Base-by-base conservation (phyloP, 2,888 invertebrate genomes). In the Rhagonycha fulva region DNA sequence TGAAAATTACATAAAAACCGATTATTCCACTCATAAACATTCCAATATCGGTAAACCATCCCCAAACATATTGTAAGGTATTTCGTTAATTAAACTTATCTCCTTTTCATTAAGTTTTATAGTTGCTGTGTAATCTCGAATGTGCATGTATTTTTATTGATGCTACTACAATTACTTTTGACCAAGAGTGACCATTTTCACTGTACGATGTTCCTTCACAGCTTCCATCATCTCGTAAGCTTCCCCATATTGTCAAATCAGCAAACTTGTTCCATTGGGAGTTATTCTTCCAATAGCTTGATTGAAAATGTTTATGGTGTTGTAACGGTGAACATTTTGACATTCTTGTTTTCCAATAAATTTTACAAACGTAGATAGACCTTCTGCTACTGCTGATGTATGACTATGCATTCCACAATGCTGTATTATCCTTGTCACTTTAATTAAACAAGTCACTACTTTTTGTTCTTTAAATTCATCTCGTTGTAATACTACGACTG, bases 121-220 rank as follows among this genome's bases (percentile, higher is more conserved):
- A 12, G 4, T 61, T 4, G 74, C 71, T 0, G 3, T 30, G 68
- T 76, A 71, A 3, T 76, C 71, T 12, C 14, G 10, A 14, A 61
- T 14, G 4, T 28, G n/a, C n/a, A n/a, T n/a, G 12, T 10, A 74
- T 68, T 61, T 68, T 71, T 4, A 71, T 69, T 4, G 68, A 12
- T 9, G 62, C 74, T 0, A 24, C 24, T 3, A 74, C 68, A 2
- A 71, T 19, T 3, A 74, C 74, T n/a, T 71, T 24, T n/a, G 47
- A 26, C 74, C 71, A 76, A 1, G 62, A 19, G 5, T 24, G 23
- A 7, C 74, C 76, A 28, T 71, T 60, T 62, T 74, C 74, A 5
- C 3, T 47, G 14, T 76, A 76, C 2, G 68, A 19, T 4, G 23
- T 9, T 26, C 62, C 24, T 4, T 61, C 14, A 12, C 62, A 62